Conservation (phyloP, 2,888 invertebrate genomes). For the Phortica magna region DNA sequence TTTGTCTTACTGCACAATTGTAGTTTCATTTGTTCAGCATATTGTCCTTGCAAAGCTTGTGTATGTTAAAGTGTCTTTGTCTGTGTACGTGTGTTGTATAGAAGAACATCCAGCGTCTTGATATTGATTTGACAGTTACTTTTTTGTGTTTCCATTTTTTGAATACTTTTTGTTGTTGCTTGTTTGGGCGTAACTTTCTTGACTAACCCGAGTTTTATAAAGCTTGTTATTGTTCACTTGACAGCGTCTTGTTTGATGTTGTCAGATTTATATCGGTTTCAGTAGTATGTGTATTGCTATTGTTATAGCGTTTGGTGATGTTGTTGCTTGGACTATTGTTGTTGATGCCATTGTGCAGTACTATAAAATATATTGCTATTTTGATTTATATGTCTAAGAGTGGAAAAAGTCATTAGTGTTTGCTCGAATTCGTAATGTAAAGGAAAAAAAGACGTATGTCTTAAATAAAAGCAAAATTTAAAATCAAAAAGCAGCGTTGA, state of each 20-base stretch:
- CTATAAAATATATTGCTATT: slow-evolving; percentile 24
- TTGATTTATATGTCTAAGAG: slow-evolving; percentile 21
- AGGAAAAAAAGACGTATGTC: background rate
- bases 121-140: too few species aligned
- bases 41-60: too few species aligned
- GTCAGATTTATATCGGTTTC: background rate
- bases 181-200: background rate
- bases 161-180: background rate
- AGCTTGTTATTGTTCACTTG: background rate
- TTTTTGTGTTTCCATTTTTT: background rate
- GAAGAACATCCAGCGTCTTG: too few species aligned
- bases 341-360: background rate
- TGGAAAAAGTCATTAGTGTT: slow-evolving; percentile 8
- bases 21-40: too few species aligned
- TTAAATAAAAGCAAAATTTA: background rate
- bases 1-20: too few species aligned
- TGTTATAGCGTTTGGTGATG: background rate
- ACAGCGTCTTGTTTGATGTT: background rate
- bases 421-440: background rate
- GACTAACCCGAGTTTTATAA: background rate
- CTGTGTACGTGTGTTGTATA: too few species aligned
- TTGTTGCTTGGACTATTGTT: slow-evolving; percentile 6
- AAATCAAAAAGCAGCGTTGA: background rate
- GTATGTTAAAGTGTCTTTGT: too few species aligned
- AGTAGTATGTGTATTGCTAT: background rate